A percentile compares a stretch with the other conserved stretches of the same genome.
phyloP scores from a whole-genome alignment of 2,888 invertebrate species.

The Drosophila borealis region DNA sequence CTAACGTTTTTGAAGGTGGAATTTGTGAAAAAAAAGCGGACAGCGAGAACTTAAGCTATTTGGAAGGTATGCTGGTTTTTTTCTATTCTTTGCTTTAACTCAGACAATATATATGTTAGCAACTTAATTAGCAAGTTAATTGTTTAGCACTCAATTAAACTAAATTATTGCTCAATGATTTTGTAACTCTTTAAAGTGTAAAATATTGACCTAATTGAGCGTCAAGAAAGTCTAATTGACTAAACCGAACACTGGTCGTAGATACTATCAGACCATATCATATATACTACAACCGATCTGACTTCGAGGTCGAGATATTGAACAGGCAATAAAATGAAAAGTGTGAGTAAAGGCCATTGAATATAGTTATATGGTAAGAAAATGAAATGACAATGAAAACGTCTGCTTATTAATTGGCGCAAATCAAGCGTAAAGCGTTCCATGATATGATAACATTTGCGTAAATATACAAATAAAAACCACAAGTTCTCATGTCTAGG shows the following conservation, averaged over 20 bases:
- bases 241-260: background rate
- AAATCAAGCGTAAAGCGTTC: background rate
- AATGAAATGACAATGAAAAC: background rate
- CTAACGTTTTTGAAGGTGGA: background rate
- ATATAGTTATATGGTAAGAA: background rate
- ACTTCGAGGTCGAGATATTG: background rate
- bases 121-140: background rate
- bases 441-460: no score
- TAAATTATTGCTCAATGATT: background rate
- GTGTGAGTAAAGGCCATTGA: background rate
- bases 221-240: background rate
- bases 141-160: background rate
- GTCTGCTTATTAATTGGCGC: background rate
- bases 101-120: no score
- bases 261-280: background rate
- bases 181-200: background rate
- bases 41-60: no score
- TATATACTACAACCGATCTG: background rate
- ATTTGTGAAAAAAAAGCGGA: no score
- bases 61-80: no score
- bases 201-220: background rate
- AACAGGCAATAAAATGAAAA: slow-evolving; percentile 1
- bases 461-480: no score
- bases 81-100: no score
- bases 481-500: no score